Conservation (phyloP, 2,888 invertebrate genomes). For the Trichogramma evanescens region DNA sequence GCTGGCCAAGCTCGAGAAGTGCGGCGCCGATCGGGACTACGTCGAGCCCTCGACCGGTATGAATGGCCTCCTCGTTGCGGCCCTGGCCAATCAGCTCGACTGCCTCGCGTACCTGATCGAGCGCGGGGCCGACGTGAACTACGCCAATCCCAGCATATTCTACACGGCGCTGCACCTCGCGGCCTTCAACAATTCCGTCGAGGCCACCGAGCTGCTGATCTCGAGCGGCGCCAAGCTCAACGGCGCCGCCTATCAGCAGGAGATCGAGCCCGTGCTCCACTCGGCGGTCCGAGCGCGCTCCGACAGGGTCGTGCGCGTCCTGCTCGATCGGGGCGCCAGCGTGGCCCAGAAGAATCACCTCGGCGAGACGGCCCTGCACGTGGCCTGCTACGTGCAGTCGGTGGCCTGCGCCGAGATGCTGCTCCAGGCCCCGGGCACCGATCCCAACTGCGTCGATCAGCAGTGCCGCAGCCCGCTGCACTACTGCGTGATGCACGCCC, state of each 20-base stretch:
- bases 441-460: constrained; percentile 44
- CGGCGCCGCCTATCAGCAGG: constrained; percentile 21
- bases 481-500: constrained; percentile 45
- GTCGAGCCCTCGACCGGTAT: constrained; percentile 67
- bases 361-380: constrained; percentile 51
- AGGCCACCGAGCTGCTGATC: constrained; percentile 46
- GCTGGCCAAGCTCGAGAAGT: constrained; percentile 57
- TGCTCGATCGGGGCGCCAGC: constrained; percentile 47
- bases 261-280: constrained; percentile 50
- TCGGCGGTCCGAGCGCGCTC: constrained; percentile 46
- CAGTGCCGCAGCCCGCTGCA: constrained; percentile 46
- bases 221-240: constrained; percentile 43
- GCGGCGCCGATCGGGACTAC: constrained; percentile 65
- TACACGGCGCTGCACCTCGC: constrained; percentile 51
- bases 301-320: constrained; percentile 38
- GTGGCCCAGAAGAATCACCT: constrained; percentile 42
- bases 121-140: constrained; percentile 65
- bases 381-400: constrained; percentile 47
- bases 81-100: constrained; percentile 67
- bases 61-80: constrained; percentile 67
- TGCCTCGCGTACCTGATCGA: constrained; percentile 65
- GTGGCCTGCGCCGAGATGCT: constrained; percentile 39
- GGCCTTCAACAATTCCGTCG: constrained; percentile 48
- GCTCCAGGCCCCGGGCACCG: constrained; percentile 33
- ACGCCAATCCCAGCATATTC: constrained; percentile 29